Evolutionary conservation across 92 coral and sea anemone species (phyloP).

Genomic region (Actinernus sp.): DNA sequence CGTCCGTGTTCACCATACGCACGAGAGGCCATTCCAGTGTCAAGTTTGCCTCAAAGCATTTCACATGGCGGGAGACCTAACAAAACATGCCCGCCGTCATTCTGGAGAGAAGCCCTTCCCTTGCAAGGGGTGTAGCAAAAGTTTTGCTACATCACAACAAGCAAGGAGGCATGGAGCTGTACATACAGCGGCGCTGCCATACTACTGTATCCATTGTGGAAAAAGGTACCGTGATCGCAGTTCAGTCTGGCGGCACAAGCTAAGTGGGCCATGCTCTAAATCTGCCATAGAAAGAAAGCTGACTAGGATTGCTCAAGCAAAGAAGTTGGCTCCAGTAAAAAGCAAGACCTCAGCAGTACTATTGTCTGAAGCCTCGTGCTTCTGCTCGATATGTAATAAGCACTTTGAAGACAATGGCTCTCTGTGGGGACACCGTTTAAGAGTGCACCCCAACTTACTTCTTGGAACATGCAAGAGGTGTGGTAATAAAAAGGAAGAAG

Average conservation of each 20-base stretch:
- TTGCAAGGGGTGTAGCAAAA: slow-evolving; percentile 20
- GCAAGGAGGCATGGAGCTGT: slow-evolving; percentile 13
- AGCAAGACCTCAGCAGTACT: no score
- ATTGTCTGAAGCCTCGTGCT: background rate
- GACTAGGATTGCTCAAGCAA: no score
- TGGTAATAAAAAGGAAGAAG: background rate
- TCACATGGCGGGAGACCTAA: slow-evolving; percentile 48
- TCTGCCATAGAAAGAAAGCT: no score
- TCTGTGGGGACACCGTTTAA: slow-evolving; percentile 1
- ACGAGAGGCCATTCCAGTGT: slow-evolving; percentile 43
- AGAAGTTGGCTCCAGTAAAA: background rate
- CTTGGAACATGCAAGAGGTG: slow-evolving; percentile 1
- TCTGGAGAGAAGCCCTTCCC: slow-evolving; percentile 43
- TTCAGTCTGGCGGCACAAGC: slow-evolving; percentile 38
- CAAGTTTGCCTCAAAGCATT: slow-evolving; percentile 24
- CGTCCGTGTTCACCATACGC: slow-evolving; percentile 47
- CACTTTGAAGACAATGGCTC: slow-evolving; percentile 3
- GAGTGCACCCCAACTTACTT: background rate
- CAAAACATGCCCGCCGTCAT: slow-evolving; percentile 33
- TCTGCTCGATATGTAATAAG: background rate
- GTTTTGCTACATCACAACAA: slow-evolving; percentile 39
- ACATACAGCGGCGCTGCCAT: slow-evolving; percentile 11
- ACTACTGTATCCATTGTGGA: slow-evolving; percentile 27
- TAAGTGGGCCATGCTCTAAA: slow-evolving; percentile 15
- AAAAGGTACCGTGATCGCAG: slow-evolving; percentile 35